Evolutionary conservation across 2,797 vertebrate species (phyloP), one percentile per base, ranked within the genome.

Genomic region (Sebastes itinus): DNA sequence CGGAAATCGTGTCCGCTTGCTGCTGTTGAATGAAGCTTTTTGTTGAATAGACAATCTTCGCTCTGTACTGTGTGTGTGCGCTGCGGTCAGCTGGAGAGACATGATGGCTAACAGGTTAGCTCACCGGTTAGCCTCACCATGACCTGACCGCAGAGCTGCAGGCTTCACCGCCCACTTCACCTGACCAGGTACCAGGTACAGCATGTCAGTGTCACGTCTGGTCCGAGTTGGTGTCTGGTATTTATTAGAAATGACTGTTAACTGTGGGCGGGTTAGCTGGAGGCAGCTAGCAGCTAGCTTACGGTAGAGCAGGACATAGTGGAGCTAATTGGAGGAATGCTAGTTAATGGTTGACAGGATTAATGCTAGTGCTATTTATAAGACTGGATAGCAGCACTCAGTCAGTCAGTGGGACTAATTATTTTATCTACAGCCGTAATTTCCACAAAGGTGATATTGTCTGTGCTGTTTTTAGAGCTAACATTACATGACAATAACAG

Each of bases 171-270:
- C 69, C 23, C 78, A 16, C 54, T 83, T 89, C 87, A 90, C 82
- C 88, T 82, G 81, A 88, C 9, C 83, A 92, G 94, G 93, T 93
- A 90, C 32, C 86, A 92, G 94, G 92, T 93, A 90, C 32, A 27
- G 4, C 9, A 23, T 10, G 6, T 5, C 52, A 13, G 1, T 28
- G 56, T 49, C 46, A 18, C 2, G 1, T 12, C 46, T 10, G 11
- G 9, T 18, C 18, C 13, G 2, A 1, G 42, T 13, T 3, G 10
- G 13, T 38, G 6, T 11, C 0, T 13, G 1, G 3, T 55, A 5
- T 75, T 6, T 10, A 22, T 42, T 22, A 3, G 42, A 49, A 42
- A 9, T 1, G 28, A 32, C 10, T 22, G 2, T 18, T n/a, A 32
- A 27, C 7, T 6, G 25, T 1, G n/a, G 23, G 20, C 16, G 11